phyloP scores from a whole-genome alignment of 2,113 vertebrate genomes.

The Cervus canadensis region DNA sequence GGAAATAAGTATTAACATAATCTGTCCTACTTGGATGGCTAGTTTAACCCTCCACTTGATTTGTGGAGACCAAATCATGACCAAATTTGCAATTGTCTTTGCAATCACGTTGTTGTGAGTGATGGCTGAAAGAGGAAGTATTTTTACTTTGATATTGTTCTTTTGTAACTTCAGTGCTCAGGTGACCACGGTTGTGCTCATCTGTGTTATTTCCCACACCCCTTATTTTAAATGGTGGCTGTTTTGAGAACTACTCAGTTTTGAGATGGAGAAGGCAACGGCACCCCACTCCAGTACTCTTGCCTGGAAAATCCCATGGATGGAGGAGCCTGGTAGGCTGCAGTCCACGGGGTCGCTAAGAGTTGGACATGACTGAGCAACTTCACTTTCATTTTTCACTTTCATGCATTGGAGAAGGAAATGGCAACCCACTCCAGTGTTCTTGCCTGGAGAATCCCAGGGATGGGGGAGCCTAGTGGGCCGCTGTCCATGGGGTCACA shows the following conservation, averaged over 20 bases:
- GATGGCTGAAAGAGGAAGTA: background rate
- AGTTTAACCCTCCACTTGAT: background rate
- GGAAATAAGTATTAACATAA: background rate
- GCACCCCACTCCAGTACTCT: too few species aligned
- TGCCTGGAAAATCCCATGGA: too few species aligned
- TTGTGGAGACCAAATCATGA: background rate
- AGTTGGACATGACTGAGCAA: too few species aligned
- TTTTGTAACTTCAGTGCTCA: background rate
- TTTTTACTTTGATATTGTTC: background rate
- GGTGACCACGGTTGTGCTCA: background rate
- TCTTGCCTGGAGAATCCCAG: too few species aligned
- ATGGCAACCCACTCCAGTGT: too few species aligned
- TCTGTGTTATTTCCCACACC: background rate
- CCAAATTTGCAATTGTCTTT: background rate
- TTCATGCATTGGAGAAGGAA: too few species aligned
- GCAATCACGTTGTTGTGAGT: background rate
- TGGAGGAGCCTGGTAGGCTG: too few species aligned
- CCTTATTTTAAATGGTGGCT: background rate
- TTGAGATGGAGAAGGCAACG: background rate
- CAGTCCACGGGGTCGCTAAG: too few species aligned
- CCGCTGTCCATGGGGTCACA: too few species aligned
- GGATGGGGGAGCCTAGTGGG: too few species aligned
- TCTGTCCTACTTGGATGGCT: background rate
- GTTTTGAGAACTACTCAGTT: background rate
- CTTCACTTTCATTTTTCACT: too few species aligned